Conservation (phyloP, 1,140 invertebrate species). For the Melipona quadrifasciata region DNA sequence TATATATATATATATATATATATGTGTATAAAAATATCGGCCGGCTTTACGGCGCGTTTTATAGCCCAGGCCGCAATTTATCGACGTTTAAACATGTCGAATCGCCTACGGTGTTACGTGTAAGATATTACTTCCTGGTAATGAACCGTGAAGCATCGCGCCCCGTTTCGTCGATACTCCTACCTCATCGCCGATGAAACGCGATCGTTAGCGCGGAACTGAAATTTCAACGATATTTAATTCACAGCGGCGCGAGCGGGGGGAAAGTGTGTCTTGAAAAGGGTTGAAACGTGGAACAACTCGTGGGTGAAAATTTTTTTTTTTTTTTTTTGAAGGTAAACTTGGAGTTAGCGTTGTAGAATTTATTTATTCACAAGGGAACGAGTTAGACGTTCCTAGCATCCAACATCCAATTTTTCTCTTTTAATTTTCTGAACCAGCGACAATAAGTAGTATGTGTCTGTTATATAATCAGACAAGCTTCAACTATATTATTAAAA, state of each 20-base stretch:
- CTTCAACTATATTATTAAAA: no score
- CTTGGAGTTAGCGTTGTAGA: no score
- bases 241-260: background rate
- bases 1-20: no score
- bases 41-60: background rate
- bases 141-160: background rate
- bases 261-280: no score
- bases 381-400: background rate
- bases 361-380: background rate
- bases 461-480: no score
- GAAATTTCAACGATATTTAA: background rate
- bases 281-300: background rate
- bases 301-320: no score
- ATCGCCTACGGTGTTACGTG: background rate
- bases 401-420: no score
- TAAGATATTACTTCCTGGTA: constrained; percentile 6
- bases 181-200: background rate
- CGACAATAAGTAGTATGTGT: no score
- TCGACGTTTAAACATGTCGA: constrained; percentile 4
- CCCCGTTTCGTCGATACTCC: background rate
- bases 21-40: background rate
- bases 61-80: background rate
- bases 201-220: background rate
- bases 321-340: no score
- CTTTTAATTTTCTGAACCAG: no score